phyloP scores from a whole-genome alignment of 2,888 invertebrate genomes.

The Brachypterus glaber region DNA sequence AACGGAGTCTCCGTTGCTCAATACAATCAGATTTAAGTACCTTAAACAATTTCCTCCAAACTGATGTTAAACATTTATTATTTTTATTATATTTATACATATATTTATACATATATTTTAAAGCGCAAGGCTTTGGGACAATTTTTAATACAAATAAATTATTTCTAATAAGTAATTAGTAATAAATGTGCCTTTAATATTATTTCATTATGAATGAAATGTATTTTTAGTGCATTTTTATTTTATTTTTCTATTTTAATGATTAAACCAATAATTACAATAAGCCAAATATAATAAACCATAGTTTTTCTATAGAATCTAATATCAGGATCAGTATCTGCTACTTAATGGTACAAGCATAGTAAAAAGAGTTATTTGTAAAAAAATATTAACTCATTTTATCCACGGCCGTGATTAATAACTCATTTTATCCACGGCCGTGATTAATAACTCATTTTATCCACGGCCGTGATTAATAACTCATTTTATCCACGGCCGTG shows the following conservation, averaged over 20 bases:
- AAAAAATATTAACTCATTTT: too few relatives aligned
- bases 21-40: conserved; percentile 32
- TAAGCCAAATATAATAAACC: too few relatives aligned
- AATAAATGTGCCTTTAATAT: conserved; percentile 24
- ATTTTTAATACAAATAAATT: conserved; percentile 11
- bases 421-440: too few relatives aligned
- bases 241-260: background rate
- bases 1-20: conserved; percentile 24
- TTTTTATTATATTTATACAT: conserved; percentile 15
- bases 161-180: conserved; percentile 16
- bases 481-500: too few relatives aligned
- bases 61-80: conserved; percentile 38
- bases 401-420: too few relatives aligned
- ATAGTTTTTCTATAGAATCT: too few relatives aligned
- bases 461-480: too few relatives aligned
- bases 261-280: too few relatives aligned
- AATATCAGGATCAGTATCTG: too few relatives aligned
- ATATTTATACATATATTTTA: conserved; percentile 12
- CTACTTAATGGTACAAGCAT: too few relatives aligned
- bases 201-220: conserved; percentile 18
- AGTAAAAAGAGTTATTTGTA: too few relatives aligned
- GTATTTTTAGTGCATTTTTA: background rate
- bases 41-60: conserved; percentile 24
- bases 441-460: too few relatives aligned
- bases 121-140: conserved; percentile 19